A percentile compares a stretch with the other conserved stretches of the same genome.
These are phyloP conservation scores for Cyanistes caeruleus DNA, from an alignment of 2,113 vertebrate genomes.

Conservation along the genomic window DNA sequence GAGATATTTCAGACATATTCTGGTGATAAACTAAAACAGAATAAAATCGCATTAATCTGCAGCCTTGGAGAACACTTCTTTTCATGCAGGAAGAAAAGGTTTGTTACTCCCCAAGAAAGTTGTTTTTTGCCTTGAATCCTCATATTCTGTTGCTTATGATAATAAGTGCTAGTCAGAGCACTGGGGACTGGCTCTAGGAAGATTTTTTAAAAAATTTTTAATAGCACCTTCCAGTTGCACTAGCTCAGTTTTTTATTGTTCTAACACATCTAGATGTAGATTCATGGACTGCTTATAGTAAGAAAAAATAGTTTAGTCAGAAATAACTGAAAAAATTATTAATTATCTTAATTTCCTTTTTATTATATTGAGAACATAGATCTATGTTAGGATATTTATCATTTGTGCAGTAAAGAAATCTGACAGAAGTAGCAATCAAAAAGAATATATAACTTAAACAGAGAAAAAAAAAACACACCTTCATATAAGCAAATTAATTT, in stretches of 20 bases:
- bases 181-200: background rate
- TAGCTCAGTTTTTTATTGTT: background rate
- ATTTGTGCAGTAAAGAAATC: background rate
- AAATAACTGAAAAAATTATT: background rate
- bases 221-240: background rate
- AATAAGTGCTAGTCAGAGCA: background rate
- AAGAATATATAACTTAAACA: background rate
- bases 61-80: background rate
- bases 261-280: background rate
- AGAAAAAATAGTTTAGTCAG: background rate
- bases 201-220: background rate
- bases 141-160: background rate
- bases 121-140: background rate
- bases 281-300: background rate
- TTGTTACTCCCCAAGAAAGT: background rate
- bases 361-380: background rate
- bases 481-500: background rate
- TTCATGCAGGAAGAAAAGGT: background rate
- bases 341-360: background rate
- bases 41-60: background rate
- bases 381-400: background rate
- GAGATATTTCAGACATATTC: background rate
- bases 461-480: background rate
- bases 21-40: background rate
- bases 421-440: background rate